Conservation (phyloP, 2,797 vertebrate species). For the Caiman crocodilus region DNA sequence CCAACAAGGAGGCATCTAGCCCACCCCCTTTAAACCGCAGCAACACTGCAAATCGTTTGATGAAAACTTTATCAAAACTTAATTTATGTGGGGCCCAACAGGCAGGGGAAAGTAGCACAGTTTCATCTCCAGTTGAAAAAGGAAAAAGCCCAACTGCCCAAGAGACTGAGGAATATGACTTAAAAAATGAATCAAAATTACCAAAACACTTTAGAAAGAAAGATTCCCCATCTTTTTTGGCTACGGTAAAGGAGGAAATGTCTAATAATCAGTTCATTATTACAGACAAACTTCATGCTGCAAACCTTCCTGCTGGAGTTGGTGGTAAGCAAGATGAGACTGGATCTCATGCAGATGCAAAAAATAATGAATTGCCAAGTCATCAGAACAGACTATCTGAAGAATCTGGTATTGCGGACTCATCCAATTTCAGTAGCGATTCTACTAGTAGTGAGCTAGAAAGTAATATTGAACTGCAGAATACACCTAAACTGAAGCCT, state of each 20-base stretch:
- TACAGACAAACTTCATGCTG: background rate
- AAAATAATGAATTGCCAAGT: conserved; percentile 17
- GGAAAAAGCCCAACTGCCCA: conserved; percentile 53
- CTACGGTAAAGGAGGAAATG: conserved; percentile 91
- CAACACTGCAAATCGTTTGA: conserved; percentile 89
- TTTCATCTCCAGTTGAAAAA: conserved; percentile 69
- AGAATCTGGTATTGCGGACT: conserved; percentile 49
- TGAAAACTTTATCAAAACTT: conserved; percentile 89
- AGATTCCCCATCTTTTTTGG: conserved; percentile 83
- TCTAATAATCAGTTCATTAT: conserved; percentile 55
- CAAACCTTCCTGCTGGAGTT: conserved; percentile 39
- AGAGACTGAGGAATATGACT: conserved; percentile 71
- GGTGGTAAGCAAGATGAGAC: background rate
- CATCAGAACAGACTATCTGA: conserved; percentile 33
- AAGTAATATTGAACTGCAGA: conserved; percentile 15
- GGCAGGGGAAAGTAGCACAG: conserved; percentile 53
- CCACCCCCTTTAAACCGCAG: conserved; percentile 83
- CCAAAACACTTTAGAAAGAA: conserved; percentile 87
- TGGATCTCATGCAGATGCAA: conserved; percentile 17
- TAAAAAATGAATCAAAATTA: conserved; percentile 80
- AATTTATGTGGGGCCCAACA: conserved; percentile 81
- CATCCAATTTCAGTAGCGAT: conserved; percentile 38
- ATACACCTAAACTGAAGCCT: background rate
- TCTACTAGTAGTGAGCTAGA: conserved; percentile 57
- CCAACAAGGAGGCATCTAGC: conserved; percentile 80